phyloP scores from a whole-genome alignment of 2,797 vertebrate species.

The Numenius phaeopus region DNA sequence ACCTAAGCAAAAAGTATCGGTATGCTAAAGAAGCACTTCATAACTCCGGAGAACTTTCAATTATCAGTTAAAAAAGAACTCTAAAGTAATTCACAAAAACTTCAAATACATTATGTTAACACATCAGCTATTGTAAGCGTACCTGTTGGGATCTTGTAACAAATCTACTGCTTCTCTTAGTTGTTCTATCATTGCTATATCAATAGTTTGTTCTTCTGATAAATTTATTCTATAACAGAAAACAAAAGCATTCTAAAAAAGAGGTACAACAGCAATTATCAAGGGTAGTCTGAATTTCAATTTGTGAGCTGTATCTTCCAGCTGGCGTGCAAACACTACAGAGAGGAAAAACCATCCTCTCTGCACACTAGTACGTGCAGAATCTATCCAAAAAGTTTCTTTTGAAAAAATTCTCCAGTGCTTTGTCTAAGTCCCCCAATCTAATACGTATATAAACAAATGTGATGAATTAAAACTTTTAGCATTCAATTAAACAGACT shows the following conservation, averaged over 20 bases:
- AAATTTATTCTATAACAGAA: slow-evolving; percentile 82
- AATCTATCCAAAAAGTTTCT: neutral
- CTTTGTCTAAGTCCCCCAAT: neutral
- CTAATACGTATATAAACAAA: neutral
- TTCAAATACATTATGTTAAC: neutral
- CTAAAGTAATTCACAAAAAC: neutral
- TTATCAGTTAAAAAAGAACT: neutral
- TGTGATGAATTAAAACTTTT: neutral
- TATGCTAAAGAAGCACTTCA: neutral
- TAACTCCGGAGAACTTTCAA: neutral
- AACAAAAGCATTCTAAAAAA: slow-evolving; percentile 34
- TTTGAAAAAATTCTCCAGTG: neutral
- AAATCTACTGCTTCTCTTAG: slow-evolving; percentile 90
- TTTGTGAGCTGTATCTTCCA: neutral
- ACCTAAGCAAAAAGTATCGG: neutral
- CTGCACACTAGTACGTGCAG: neutral
- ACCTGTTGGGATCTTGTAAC: slow-evolving; percentile 90
- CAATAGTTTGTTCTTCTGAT: slow-evolving; percentile 77
- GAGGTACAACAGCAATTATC: neutral
- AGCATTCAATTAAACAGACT: neutral
- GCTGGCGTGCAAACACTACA: neutral
- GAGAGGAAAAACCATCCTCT: neutral
- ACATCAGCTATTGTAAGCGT: neutral
- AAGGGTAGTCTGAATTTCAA: neutral
- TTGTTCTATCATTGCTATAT: slow-evolving; percentile 88